These are phyloP conservation scores for Phylloscopus trochilus DNA, from an alignment of 2,113 vertebrate genomes.

Conservation along the genomic window DNA sequence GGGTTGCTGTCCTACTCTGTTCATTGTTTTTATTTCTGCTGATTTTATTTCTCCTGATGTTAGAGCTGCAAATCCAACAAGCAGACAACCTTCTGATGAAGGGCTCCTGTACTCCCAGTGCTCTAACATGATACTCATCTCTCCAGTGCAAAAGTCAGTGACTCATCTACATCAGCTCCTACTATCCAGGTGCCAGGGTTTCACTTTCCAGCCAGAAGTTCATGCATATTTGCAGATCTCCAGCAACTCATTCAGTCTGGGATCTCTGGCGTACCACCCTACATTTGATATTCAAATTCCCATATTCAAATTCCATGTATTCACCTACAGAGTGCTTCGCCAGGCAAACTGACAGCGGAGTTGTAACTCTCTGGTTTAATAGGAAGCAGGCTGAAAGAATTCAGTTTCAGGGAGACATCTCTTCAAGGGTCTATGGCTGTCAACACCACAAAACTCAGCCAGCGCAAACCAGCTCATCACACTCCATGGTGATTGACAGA, in stretches of 20 bases:
- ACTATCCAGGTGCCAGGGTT: neutral
- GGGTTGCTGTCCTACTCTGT: neutral
- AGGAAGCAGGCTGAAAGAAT: conserved; percentile 7
- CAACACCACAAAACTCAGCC: conserved; percentile 9
- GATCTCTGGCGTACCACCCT: conserved; percentile 1
- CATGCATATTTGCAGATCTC: neutral
- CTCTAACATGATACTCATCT: neutral
- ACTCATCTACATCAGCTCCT: neutral
- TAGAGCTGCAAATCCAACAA: neutral
- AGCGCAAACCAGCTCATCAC: neutral
- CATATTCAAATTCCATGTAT: neutral
- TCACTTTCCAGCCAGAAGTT: neutral
- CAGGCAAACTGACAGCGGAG: neutral
- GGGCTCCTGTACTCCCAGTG: neutral
- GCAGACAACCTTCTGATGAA: neutral
- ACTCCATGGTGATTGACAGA: neutral
- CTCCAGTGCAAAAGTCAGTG: neutral
- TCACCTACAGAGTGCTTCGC: neutral
- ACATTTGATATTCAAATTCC: conserved; percentile 37
- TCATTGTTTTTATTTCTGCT: neutral
- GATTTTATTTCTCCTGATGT: neutral
- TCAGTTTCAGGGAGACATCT: neutral
- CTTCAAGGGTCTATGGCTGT: conserved; percentile 5
- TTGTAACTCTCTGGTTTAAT: neutral
- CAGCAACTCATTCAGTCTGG: neutral